Percentiles rank a stretch among this genome's conserved stretches.
Evolutionary conservation across 2,888 invertebrate species (phyloP).

Genomic region (Mythimna ferrago): DNA sequence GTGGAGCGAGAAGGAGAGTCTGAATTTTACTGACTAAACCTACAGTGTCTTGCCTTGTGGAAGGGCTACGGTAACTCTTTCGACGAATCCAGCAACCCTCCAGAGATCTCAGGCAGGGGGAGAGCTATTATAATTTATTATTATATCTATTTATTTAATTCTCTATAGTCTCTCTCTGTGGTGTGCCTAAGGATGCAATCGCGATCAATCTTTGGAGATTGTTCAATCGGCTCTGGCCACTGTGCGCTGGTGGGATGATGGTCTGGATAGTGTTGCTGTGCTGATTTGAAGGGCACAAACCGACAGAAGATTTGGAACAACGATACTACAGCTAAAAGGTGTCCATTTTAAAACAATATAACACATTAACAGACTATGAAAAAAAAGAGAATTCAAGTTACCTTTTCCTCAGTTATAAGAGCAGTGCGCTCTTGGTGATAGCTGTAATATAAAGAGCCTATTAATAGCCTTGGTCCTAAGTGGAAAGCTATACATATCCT

Average conservation of each 20-base stretch:
- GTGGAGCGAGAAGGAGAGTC: no score
- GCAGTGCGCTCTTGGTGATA: constrained; percentile 94
- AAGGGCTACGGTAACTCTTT: no score
- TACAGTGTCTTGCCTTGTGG: no score
- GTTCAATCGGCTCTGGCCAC: no score
- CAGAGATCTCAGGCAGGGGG: no score
- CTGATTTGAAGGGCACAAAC: background rate
- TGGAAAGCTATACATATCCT: constrained; percentile 97
- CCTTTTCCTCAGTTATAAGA: constrained; percentile 89
- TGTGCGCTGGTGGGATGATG: background rate
- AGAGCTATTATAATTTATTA: no score
- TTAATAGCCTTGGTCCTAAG: constrained; percentile 96
- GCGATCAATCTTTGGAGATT: background rate
- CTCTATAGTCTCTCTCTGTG: no score
- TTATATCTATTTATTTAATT: no score
- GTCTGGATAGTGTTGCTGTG: background rate
- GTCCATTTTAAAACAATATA: background rate
- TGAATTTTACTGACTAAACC: no score
- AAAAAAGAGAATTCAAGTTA: constrained; percentile 60
- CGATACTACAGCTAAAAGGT: background rate
- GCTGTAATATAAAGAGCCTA: constrained; percentile 96
- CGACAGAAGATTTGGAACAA: background rate
- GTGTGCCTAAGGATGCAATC: background rate
- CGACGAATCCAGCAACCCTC: no score
- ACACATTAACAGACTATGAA: background rate